Evolutionary conservation across 2,797 vertebrate species (phyloP).

Genomic region (Hemibagrus guttatus): DNA sequence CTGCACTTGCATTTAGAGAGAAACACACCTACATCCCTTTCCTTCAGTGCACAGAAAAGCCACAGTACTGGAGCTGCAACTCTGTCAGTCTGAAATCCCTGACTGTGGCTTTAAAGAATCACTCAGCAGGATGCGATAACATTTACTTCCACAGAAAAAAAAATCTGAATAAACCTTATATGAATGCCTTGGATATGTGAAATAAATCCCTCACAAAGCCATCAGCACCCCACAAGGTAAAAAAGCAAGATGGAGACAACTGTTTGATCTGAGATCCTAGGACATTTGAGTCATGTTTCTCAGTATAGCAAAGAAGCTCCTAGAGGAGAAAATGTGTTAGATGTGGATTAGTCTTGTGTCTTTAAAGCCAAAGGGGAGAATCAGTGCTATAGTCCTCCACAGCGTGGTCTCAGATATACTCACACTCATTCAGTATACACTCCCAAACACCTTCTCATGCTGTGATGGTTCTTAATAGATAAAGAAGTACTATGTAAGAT

Average conservation of each 20-base stretch:
- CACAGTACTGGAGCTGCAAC: conserved; percentile 1
- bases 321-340: conserved; percentile 45
- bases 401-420: conserved; percentile 24
- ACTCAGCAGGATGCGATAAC: conserved; percentile 29
- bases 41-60: conserved; percentile 12
- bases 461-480: neutral
- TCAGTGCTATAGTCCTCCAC: conserved; percentile 27
- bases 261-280: conserved; percentile 34
- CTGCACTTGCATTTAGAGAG: neutral
- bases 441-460: neutral
- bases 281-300: conserved; percentile 48
- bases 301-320: conserved; percentile 42
- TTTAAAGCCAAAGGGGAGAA: conserved; percentile 48
- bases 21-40: neutral
- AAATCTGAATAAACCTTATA: conserved; percentile 27
- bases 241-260: conserved; percentile 24
- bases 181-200: conserved; percentile 16
- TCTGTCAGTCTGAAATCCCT: conserved; percentile 27
- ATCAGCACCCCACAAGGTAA: conserved; percentile 8
- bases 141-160: conserved; percentile 4
- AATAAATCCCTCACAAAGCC: conserved; percentile 32
- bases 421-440: conserved; percentile 6
- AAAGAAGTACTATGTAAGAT: neutral
- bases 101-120: conserved; percentile 26
- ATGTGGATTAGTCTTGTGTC: conserved; percentile 54